Conservation (phyloP, 2,797 vertebrate genomes). For the Chromobotia macracanthus region DNA sequence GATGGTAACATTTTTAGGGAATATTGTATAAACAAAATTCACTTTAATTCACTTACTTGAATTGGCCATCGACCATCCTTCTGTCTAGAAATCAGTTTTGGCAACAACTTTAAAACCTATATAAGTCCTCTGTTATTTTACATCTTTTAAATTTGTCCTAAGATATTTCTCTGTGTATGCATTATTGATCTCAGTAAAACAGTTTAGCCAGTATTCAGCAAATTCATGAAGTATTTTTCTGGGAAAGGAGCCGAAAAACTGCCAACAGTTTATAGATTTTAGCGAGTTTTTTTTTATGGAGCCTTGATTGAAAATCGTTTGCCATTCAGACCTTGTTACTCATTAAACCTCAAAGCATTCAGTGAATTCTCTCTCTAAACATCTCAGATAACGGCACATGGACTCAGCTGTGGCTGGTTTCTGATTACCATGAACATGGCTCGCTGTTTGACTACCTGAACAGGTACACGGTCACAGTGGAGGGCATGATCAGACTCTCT, state of each 20-base stretch:
- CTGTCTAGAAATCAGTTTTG: neutral
- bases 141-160: neutral
- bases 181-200: neutral
- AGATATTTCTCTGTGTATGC: neutral
- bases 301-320: neutral
- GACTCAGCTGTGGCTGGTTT: slow-evolving; percentile 88
- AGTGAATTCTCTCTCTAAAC: slow-evolving; percentile 6
- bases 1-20: too few species aligned
- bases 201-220: neutral
- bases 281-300: too few species aligned
- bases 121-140: neutral
- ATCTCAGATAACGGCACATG: slow-evolving; percentile 84
- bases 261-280: neutral
- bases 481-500: slow-evolving; percentile 87
- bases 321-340: neutral
- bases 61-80: neutral
- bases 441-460: slow-evolving; percentile 89
- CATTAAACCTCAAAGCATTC: neutral
- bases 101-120: neutral
- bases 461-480: slow-evolving; percentile 86
- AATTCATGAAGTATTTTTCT: neutral
- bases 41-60: too few species aligned
- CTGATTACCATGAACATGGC: slow-evolving; percentile 87
- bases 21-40: too few species aligned
- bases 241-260: neutral